These are phyloP conservation scores for Chiloscyllium punctatum DNA, from an alignment of 2,797 vertebrate species.

Conservation along the genomic window DNA sequence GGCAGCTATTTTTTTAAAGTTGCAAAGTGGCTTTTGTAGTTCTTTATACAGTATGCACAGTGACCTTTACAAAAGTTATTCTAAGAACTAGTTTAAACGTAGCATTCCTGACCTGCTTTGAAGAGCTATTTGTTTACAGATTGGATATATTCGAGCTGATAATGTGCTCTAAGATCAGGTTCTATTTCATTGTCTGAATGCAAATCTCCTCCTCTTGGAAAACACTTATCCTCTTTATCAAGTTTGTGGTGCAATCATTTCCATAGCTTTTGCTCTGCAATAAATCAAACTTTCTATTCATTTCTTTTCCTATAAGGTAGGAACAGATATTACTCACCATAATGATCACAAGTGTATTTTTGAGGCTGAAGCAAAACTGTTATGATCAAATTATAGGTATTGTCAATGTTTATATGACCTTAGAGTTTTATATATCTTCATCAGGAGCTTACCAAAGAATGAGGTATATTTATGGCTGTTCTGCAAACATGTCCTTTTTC, in stretches of 20 bases:
- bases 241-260: not conserved
- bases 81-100: conserved; percentile 15
- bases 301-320: not conserved
- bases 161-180: conserved; percentile 21
- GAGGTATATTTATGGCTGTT: not conserved
- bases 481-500: not conserved
- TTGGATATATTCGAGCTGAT: conserved; percentile 19
- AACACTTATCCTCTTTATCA: conserved; percentile 8
- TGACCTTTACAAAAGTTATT: not conserved
- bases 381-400: not conserved
- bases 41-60: not conserved
- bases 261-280: not conserved
- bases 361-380: not conserved
- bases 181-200: not conserved
- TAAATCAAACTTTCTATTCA: not conserved
- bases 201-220: conserved; percentile 13
- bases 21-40: not conserved
- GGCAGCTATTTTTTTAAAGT: conserved; percentile 8
- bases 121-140: conserved; percentile 37
- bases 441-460: not conserved
- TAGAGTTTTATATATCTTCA: no score
- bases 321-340: not conserved
- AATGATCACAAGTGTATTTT: not conserved
- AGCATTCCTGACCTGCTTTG: conserved; percentile 11
- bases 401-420: not conserved